Evolutionary conservation across 2,888 invertebrate genomes (phyloP), one percentile per base, ranked within the genome.

Genomic region (Andrena chrysosceles): DNA sequence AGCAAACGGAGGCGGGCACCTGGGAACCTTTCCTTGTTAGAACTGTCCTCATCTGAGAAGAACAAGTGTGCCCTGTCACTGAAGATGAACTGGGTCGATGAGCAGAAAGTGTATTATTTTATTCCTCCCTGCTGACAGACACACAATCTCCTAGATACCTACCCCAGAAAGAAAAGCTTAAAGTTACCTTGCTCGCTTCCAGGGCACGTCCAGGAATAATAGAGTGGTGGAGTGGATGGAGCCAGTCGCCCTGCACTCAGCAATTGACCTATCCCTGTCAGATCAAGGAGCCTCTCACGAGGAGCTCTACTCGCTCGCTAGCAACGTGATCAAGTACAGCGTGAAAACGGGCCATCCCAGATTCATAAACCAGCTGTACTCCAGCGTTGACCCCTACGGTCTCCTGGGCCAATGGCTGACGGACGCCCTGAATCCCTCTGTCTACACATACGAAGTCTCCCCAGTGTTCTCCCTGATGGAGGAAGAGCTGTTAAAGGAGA

Each of bases 311-410:
- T 94, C 95, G 48, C 93, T 97, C 10, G 94, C 97, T 80, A 95
- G 96, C 82, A 96, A 97, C 90, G 96, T 97, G 63, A 96, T 98
- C 89, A 95, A 96, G 48, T 97, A 97, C 94, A 98, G 98, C 60
- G 98, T 98, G 0, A 98, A 98, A 94, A 98, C 98, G 0, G 98
- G 97, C 0, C 98, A 98, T 93, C 98, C 98, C 0, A 97, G 97
- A 92, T 98, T 98, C 93, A 96, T 98, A 35, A 98, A 98, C 94
- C 98, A 98, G 93, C 94, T 98, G 16, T 98, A 97, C 93, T 98
- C 98, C 0, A 96, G 97, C 2, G 95, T 98, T 35, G 98, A 98
- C 94, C 97, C 98, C 0, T 98, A 97, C 89, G 98, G 97, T 0
- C 94, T 98, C 70, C 95, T 97, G 60, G 98, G 97, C 0, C 98